Evolutionary conservation across 2,797 vertebrate species (phyloP).

Genomic region (Coluber constrictor): DNA sequence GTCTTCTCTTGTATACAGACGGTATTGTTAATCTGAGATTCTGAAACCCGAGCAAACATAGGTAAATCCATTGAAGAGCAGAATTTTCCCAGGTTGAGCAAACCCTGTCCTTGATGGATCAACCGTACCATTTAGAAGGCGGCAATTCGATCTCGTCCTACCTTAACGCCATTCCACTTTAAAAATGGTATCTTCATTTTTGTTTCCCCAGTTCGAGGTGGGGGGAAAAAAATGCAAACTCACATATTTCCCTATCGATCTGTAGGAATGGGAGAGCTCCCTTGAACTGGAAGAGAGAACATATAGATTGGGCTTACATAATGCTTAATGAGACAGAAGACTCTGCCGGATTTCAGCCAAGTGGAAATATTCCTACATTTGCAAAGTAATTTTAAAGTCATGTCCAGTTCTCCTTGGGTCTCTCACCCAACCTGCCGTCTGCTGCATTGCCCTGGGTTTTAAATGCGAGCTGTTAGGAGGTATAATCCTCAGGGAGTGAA

Average conservation of each 20-base stretch:
- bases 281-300: not conserved
- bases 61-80: not conserved
- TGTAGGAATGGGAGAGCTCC: not conserved
- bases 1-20: not conserved
- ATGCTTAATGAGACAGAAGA: not conserved
- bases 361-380: slow-evolving; percentile 29
- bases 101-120: not conserved
- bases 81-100: not conserved
- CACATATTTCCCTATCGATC: not conserved
- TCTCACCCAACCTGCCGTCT: slow-evolving; percentile 28
- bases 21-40: not conserved
- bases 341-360: not conserved
- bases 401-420: not conserved
- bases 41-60: not conserved
- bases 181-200: not conserved
- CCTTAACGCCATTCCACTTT: not conserved
- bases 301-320: not conserved
- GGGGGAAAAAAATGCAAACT: too few relatives aligned
- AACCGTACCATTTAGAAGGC: not conserved
- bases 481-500: slow-evolving; percentile 57
- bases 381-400: not conserved
- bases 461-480: slow-evolving; percentile 46
- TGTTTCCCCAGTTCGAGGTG: not conserved
- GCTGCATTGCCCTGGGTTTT: slow-evolving; percentile 31
- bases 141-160: not conserved